These are phyloP conservation scores for Calonectris borealis DNA, from an alignment of 2,113 vertebrate species.

Conservation along the genomic window DNA sequence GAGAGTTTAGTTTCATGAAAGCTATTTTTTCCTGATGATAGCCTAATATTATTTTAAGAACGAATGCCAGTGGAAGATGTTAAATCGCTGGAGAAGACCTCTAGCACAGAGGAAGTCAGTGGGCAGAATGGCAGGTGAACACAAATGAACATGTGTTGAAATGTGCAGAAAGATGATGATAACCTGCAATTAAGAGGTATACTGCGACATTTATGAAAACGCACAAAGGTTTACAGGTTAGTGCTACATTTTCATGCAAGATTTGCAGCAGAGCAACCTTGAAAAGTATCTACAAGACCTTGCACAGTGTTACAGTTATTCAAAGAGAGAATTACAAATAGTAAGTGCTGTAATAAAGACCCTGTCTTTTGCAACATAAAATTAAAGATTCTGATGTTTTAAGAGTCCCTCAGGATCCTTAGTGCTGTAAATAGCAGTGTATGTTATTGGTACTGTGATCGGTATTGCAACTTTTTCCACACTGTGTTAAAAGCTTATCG, in stretches of 20 bases:
- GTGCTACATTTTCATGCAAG: not conserved
- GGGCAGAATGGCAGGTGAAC: not conserved
- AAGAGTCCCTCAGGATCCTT: not conserved
- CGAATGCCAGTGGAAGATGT: not conserved
- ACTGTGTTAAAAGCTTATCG: not conserved
- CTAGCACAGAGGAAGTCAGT: not conserved
- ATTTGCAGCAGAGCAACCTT: not conserved
- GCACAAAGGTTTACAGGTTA: not conserved
- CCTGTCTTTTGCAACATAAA: not conserved
- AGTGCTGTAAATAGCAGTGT: not conserved
- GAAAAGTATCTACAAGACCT: not conserved
- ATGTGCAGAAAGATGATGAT: not conserved
- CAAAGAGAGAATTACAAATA: not conserved
- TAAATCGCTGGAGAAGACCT: not conserved
- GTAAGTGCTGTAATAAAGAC: not conserved
- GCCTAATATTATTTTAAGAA: not conserved
- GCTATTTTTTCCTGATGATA: not conserved
- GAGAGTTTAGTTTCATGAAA: not conserved
- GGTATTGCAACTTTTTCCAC: not conserved
- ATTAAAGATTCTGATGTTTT: not conserved
- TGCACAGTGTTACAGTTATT: not conserved
- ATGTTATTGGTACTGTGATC: not conserved
- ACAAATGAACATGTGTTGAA: not conserved
- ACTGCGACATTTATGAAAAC: not conserved
- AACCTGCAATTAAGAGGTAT: not conserved